Evolutionary conservation across 2,113 vertebrate species (phyloP).

Genomic region (Mastomys natalensis): DNA sequence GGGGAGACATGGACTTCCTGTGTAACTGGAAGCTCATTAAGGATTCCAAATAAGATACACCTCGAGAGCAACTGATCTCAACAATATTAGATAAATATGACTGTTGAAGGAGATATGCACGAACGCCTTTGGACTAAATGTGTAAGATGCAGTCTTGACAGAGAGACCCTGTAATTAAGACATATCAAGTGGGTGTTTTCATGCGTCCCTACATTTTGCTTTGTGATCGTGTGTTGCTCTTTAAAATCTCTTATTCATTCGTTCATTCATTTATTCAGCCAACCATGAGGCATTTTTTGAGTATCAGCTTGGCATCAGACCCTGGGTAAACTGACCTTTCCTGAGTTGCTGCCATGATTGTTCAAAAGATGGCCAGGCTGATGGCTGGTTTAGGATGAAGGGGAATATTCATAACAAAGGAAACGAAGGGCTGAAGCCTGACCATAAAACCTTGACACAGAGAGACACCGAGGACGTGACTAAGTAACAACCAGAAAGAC

Average conservation of each 20-base stretch:
- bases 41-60: slow-evolving; percentile 1
- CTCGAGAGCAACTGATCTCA: slow-evolving; percentile 20
- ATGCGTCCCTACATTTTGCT: not conserved
- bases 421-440: not conserved
- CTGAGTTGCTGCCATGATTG: not conserved
- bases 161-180: slow-evolving; percentile 30
- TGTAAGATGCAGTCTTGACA: not conserved
- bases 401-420: not conserved
- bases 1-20: not conserved
- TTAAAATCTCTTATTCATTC: not conserved
- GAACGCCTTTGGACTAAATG: not conserved
- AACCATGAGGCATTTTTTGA: not conserved
- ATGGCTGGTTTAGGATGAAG: not conserved
- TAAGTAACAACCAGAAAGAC: slow-evolving; percentile 15
- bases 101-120: not conserved
- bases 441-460: not conserved
- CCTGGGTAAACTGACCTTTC: not conserved
- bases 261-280: not conserved
- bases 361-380: not conserved
- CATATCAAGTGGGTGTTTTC: slow-evolving; percentile 15
- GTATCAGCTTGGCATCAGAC: not conserved
- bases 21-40: not conserved
- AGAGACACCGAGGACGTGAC: not conserved
- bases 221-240: not conserved
- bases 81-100: not conserved